These are phyloP conservation scores for Leucosticte australis DNA, from an alignment of 2,113 vertebrate genomes.

Conservation along the genomic window DNA sequence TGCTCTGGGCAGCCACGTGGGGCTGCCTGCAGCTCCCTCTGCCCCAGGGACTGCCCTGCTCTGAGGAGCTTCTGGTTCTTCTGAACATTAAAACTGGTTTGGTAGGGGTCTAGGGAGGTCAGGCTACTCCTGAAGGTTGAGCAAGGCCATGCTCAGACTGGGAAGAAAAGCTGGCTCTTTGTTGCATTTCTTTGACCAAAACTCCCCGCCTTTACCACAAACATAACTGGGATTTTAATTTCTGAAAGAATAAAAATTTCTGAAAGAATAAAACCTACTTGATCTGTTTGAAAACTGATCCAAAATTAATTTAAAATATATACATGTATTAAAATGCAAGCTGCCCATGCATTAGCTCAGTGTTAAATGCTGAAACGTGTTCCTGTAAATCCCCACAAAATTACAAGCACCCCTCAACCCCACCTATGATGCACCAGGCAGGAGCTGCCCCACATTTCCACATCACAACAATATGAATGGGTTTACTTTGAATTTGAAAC, in stretches of 20 bases:
- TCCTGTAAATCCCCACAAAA: background rate
- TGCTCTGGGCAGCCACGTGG: background rate
- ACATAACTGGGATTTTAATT: background rate
- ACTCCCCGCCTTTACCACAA: background rate
- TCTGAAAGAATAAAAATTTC: background rate
- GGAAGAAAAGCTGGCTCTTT: background rate
- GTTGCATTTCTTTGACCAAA: background rate
- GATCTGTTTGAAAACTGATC: background rate
- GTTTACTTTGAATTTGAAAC: background rate
- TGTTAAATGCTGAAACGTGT: background rate
- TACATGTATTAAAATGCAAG: background rate
- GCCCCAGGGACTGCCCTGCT: background rate
- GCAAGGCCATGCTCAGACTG: background rate
- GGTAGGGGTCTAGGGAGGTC: background rate
- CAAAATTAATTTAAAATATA: background rate
- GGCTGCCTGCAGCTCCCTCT: background rate
- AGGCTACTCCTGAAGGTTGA: background rate
- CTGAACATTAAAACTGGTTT: background rate
- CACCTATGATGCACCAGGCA: background rate
- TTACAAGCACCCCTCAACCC: background rate
- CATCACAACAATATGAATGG: background rate
- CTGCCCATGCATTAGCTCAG: background rate
- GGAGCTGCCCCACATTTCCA: background rate
- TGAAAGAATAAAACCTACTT: background rate
- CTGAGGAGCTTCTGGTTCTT: background rate